Base-by-base conservation (phyloP, 92 coral and sea anemone species). In the Galaxea fascicularis region DNA sequence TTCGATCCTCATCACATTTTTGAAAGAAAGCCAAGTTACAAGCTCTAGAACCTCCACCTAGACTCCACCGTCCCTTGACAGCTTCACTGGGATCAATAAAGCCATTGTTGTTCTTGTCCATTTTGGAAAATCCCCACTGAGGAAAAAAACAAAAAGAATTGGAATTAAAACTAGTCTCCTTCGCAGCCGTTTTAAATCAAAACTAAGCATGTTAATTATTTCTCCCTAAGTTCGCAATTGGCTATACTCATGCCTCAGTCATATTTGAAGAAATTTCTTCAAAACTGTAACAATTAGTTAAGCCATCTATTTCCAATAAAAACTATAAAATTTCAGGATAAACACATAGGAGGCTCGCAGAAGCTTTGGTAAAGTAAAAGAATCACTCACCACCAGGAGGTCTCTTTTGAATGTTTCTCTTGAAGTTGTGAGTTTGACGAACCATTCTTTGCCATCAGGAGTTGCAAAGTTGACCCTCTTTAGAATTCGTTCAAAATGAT, bases 1-100 rank as follows among this genome's bases (percentile, higher is more conserved):
- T 47, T 10, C 44, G 57, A 47, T 72, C 59, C 77, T 72, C 35
- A 16, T 72, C 77, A 26, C 77, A 72, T 58, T 46, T 17, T n/a
- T 72, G 30, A 22, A 72, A n/a, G 39, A 72, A 72, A 45, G 77
- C 77, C 8, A 46, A 10, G 20, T 46, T 46, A 35, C 77, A 72
- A 1, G 14, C 77, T 46, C 57, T 72, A 21, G 77, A 10, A 44
- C 59, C 77, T 72, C n/a, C n/a, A n/a, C 30, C 28, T 10, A 72
- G 77, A 5, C 59, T 11, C 77, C 77, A 45, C 44, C 57, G 24
- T 72, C 39, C 39, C 14, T 8, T 44, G 1, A 22, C 20, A 51
- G 57, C 77, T 47, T 72, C 77, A 15, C 47, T 51, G 60, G 20
- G 24, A 29, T 72, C 41, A 18, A 72, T 22, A 57, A 47, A 51